Evolutionary conservation across 2,797 vertebrate genomes (phyloP), one percentile per base, ranked within the genome.

Genomic region (Mus spretus): DNA sequence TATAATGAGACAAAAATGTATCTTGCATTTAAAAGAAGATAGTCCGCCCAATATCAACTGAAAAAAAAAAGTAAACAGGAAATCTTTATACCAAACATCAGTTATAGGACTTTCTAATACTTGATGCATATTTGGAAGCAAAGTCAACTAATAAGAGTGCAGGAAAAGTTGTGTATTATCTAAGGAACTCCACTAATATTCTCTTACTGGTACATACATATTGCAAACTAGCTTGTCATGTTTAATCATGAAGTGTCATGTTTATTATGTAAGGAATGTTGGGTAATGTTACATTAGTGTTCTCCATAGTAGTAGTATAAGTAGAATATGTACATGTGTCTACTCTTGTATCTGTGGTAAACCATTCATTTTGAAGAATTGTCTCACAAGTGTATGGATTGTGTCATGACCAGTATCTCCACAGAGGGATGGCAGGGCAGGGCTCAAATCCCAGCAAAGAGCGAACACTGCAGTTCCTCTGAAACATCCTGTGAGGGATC

Each of bases 191-290:
- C 0, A 50, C 61, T 88, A 47, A 53, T 55, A 96, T 47, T 53
- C 90, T 34, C 96, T 40, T 40, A 40, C 37, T 40, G 37, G 37
- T 40, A 40, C 37, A 40, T 40, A 40, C 37, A 12, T 81, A 31
- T 88, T 96, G 34, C 84, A 91, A 96, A 28, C 6, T 94, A 20
- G 3, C 53, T 96, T 97, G 94, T 95, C 95, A 94, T 92, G 91
- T 97, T 97, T 96, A 90, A 79, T 74, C 70, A 61, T 97, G 88
- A 96, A 89, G 80, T 92, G 6, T 77, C 90, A 72, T 55, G 97
- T 96, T 86, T 86, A 67, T 87, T 44, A 93, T 40, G 89, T 97
- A 96, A 89, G 70, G 95, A 87, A 55, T 89, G 95, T 97, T 98
- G 31, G 20, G 2, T 97, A 67, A 96, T 20, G 12, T 91, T 97